Conservation (phyloP, 2,113 vertebrate genomes). For the Callospermophilus lateralis region DNA sequence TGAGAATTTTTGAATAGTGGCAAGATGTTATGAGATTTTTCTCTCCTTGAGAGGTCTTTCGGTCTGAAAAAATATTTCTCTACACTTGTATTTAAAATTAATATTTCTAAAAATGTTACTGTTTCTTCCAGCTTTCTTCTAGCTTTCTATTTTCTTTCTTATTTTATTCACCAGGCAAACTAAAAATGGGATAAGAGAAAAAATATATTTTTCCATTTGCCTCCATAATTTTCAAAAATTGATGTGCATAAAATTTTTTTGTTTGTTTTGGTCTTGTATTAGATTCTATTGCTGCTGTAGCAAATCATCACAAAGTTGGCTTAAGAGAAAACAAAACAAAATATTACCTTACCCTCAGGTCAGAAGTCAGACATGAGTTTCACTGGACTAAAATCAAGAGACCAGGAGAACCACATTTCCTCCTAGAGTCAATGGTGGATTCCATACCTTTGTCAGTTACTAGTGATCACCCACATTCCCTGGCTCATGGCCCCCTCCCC, state of each 20-base stretch:
- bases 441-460: background rate
- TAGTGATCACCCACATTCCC: background rate
- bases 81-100: background rate
- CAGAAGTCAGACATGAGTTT: background rate
- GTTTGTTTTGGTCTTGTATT: background rate
- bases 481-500: background rate
- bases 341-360: background rate
- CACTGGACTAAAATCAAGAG: background rate
- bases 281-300: background rate
- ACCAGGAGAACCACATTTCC: background rate
- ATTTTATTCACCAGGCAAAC: background rate
- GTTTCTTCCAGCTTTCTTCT: background rate
- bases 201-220: background rate
- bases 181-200: background rate
- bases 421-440: background rate
- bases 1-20: background rate
- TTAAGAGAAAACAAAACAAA: background rate
- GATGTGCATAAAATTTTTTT: background rate
- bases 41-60: background rate
- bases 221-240: conserved; percentile 13
- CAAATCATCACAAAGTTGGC: background rate
- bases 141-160: conserved; percentile 21
- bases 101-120: background rate
- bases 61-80: background rate
- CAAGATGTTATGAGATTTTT: background rate